A percentile compares a stretch with the other conserved stretches of the same genome.
Evolutionary conservation across 2,113 vertebrate species (phyloP).

Genomic region (Thamnaconus septentrionalis): DNA sequence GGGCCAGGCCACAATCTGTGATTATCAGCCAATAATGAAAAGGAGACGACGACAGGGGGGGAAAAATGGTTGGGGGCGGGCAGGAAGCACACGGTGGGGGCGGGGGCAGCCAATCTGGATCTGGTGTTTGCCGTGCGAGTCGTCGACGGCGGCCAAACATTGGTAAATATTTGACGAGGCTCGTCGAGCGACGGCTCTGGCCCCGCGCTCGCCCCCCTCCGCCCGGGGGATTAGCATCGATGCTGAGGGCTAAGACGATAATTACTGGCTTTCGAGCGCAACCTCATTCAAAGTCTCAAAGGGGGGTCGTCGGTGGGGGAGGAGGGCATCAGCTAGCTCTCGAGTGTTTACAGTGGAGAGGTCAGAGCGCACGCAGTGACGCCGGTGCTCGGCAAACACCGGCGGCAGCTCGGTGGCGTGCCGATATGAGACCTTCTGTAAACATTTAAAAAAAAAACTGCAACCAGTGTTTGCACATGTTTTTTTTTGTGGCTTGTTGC

Average conservation of each 20-base stretch:
- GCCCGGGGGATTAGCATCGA: conserved; percentile 51
- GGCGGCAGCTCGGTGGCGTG: no score
- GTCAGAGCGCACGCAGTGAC: no score
- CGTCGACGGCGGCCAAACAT: conserved; percentile 67
- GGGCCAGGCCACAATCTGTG: conserved; percentile 30
- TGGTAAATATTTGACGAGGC: conserved; percentile 72
- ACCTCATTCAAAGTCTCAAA: conserved; percentile 52
- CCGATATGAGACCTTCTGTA: no score
- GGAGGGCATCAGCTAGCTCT: not conserved
- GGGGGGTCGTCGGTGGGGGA: not conserved
- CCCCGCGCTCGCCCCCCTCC: conserved; percentile 27
- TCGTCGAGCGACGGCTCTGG: conserved; percentile 46
- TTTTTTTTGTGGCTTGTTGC: no score
- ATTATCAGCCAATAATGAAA: conserved; percentile 55
- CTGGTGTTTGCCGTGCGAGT: conserved; percentile 58
- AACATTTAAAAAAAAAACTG: no score
- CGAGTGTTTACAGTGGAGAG: no score
- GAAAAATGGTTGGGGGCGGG: conserved; percentile 7
- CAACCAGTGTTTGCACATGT: no score
- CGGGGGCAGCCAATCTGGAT: conserved; percentile 43
- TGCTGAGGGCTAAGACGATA: conserved; percentile 64
- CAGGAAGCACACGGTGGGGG: not conserved
- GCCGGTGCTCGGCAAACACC: no score
- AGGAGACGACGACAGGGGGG: not conserved
- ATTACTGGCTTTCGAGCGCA: conserved; percentile 59